phyloP scores from a whole-genome alignment of 2,888 invertebrate genomes.

The Anticlea derivata region DNA sequence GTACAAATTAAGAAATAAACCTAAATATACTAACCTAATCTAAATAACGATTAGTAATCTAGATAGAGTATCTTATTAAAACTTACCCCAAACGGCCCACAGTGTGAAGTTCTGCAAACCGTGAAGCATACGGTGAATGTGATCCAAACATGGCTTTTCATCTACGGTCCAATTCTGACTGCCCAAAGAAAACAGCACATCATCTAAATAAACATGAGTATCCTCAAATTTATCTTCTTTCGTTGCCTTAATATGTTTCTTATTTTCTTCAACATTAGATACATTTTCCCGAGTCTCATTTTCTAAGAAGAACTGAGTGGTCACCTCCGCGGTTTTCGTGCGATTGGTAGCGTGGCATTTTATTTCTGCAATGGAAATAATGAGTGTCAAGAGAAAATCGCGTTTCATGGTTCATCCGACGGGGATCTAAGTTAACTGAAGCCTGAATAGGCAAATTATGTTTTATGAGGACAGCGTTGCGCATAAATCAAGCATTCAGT shows the following conservation, averaged over 20 bases:
- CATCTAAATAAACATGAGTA: constrained; percentile 64
- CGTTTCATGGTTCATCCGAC: constrained; percentile 46
- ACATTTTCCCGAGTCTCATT: constrained; percentile 32
- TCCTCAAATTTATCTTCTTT: constrained; percentile 41
- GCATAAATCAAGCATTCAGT: constrained; percentile 2
- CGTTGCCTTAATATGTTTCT: constrained; percentile 32
- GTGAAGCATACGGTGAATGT: constrained; percentile 59
- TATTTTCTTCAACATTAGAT: constrained; percentile 30
- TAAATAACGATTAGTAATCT: too few relatives aligned
- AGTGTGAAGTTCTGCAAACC: constrained; percentile 79
- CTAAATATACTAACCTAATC: too few relatives aligned
- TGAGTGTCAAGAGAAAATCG: constrained; percentile 27
- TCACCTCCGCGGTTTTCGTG: constrained; percentile 28
- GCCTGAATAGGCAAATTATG: constrained; percentile 35
- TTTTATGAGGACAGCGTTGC: constrained; percentile 46
- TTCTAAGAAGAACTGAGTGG: constrained; percentile 23
- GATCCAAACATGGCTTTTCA: constrained; percentile 63
- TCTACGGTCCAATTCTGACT: constrained; percentile 65
- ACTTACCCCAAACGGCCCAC: constrained; percentile 84
- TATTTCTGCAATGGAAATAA: constrained; percentile 25
- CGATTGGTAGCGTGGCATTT: constrained; percentile 45
- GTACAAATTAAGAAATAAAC: too few relatives aligned
- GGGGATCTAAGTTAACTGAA: constrained; percentile 46
- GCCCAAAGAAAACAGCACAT: constrained; percentile 64
- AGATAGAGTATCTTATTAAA: too few relatives aligned